Conservation (phyloP, 1,140 invertebrate genomes). For the Bombus breviceps region DNA sequence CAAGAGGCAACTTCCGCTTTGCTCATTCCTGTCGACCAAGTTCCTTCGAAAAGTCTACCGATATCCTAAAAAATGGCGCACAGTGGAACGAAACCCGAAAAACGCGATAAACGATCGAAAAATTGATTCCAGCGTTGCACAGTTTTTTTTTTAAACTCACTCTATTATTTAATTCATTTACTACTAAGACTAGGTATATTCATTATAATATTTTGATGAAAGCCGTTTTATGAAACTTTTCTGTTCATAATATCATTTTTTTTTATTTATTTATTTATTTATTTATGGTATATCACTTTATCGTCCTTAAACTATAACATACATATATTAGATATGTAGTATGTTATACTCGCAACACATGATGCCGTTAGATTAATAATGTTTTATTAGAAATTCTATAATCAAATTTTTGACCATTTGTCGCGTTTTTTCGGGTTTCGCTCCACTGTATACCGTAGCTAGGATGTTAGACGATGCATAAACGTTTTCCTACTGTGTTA, state of each 20-base stretch:
- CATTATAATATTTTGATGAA: too few relatives aligned
- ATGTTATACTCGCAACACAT: too few relatives aligned
- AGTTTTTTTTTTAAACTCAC: too few relatives aligned
- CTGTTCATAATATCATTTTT: too few relatives aligned
- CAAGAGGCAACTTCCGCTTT: conserved; percentile 87
- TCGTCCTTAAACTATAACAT: too few relatives aligned
- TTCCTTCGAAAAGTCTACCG: conserved; percentile 61
- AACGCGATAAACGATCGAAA: conserved; percentile 2
- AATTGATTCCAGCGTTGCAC: not conserved
- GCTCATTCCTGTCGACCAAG: conserved; percentile 73
- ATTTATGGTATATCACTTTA: too few relatives aligned
- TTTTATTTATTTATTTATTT: too few relatives aligned
- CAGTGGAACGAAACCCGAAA: conserved; percentile 42
- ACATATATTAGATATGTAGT: too few relatives aligned
- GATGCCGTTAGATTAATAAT: too few relatives aligned
- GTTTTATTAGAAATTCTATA: not conserved
- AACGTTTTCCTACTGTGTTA: not conserved
- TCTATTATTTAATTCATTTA: too few relatives aligned
- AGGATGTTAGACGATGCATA: conserved; percentile 28
- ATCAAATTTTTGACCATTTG: conserved; percentile 1
- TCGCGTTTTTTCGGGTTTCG: conserved; percentile 24
- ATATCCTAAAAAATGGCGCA: conserved; percentile 37
- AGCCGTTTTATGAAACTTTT: too few relatives aligned
- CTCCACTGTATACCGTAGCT: conserved; percentile 49
- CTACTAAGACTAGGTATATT: too few relatives aligned